Percentiles rank a stretch among this genome's conserved stretches.
phyloP scores from a whole-genome alignment of 37 sponge, comb jelly and placozoan genomes.

The Corticium candelabrum region DNA sequence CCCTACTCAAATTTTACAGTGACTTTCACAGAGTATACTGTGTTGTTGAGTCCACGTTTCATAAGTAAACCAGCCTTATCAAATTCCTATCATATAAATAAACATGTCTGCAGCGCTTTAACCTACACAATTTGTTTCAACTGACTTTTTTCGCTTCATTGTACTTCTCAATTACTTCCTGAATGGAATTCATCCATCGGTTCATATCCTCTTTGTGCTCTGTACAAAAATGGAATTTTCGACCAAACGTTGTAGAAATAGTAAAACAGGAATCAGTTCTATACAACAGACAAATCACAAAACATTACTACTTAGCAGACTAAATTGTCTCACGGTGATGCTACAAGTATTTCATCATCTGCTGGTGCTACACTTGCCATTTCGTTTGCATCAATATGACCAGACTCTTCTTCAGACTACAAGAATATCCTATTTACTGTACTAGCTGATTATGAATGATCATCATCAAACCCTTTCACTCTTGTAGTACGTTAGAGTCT shows the following conservation, averaged over 20 bases:
- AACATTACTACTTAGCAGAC: too few species aligned
- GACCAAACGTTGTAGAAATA: neutral
- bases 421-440: too few species aligned
- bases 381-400: neutral
- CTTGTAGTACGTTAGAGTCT: neutral
- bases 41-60: constrained; percentile 33
- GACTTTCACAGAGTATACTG: constrained; percentile 3
- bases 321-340: too few species aligned
- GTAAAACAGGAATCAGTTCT: neutral
- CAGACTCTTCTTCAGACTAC: neutral
- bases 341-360: neutral
- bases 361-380: neutral
- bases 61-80: constrained; percentile 59
- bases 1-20: neutral
- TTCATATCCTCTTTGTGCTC: neutral
- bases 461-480: neutral
- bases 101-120: too few species aligned
- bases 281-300: too few species aligned
- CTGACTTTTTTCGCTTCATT: too few species aligned
- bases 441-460: too few species aligned
- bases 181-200: neutral
- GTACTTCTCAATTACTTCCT: neutral
- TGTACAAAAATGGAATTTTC: neutral
- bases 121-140: too few species aligned
- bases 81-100: constrained; percentile 34